Evolutionary conservation across 2,113 vertebrate genomes (phyloP), one percentile per base, ranked within the genome.

Genomic region (Holacanthus passer): DNA sequence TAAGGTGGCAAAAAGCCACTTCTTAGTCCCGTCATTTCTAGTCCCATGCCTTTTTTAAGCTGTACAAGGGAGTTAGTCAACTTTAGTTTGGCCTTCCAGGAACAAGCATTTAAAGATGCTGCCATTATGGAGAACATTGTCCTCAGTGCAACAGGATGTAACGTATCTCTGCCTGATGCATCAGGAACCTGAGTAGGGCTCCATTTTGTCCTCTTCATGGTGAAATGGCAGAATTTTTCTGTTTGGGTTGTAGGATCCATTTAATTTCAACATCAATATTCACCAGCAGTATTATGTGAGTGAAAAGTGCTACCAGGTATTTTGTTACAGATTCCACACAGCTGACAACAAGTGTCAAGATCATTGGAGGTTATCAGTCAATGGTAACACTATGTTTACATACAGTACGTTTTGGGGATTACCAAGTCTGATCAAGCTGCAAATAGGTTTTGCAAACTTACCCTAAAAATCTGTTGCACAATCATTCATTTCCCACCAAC

Each of bases 281-380:
- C 91, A 95, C 92, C 91, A 93, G 92, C 92, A 93, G 91, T 91
- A 76, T 92, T 87, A 87, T 14, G 31, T 75, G 69, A 87, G 83
- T 72, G 24, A 66, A 88, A 89, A 73, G 60, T 62, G 88, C 75
- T 41, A 84, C 86, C 86, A 87, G 77, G 84, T 84, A 83, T 87
- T 91, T 90, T 92, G 83, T 88, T 88, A 87, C 77, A 85, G 70
- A 79, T 72, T 48, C 62, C 52, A 52, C 45, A 53, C n/a, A 62
- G 65, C 58, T 71, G 66, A 84, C 76, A 50, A 56, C 68, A 56
- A 16, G 72, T 67, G 76, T 80, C 55, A 35, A 11, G 31, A 69
- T 79, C 64, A 75, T 47, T 20, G 56, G 82, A 82, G 29, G 69
- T 83, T 80, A 77, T 79, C 65, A 41, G 29, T 60, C 81, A 70